Evolutionary conservation across 92 coral and sea anemone species (phyloP), one percentile per base, ranked within the genome.

Genomic region (Galaxea fascicularis): DNA sequence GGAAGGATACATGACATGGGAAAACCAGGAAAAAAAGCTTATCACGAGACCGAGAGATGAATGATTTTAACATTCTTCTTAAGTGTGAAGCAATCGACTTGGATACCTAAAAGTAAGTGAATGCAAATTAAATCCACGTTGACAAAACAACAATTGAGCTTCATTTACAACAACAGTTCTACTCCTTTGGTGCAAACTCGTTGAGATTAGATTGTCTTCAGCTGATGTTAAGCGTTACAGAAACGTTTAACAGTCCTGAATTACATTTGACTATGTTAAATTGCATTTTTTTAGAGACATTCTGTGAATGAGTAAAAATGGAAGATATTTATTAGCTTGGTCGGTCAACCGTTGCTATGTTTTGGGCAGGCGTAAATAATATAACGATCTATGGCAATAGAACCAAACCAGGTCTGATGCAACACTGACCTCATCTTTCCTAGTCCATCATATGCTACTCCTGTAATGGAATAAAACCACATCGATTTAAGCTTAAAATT

Each of bases 371-470:
- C 17, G 56, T 49, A 49, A 49, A 49, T 15, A 15, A 57, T 57
- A 17, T n/a, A 35, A 2, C 6, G 2, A 35, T 35, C 41, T 35
- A 6, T 2, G 41, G 41, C 6, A 35, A 6, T 35, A 35, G 6
- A 35, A n/a, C 28, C 54, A 30, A 63, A 68, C 20, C 73, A 3
- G 9, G 78, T 4, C 51, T 71, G 72, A 57, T 59, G 79, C 86
- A 82, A 82, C 51, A 63, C 71, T 81, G 86, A 96, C 94, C 92
- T 94, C 79, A 90, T 71, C 21, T 85, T 68, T 20, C 78, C 87
- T 58, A 80, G 77, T n/a, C 93, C 95, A 82, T 96, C 98, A 62
- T 83, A 94, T 8, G 98, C 98, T 59, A 96, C 95, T 53, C 98
- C 98, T 96, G 76, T 4, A 90, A 85, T 20, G 54, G 56, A 51